Conservation (phyloP, 2,113 vertebrate species). For the Sarotherodon lohbergeri region DNA sequence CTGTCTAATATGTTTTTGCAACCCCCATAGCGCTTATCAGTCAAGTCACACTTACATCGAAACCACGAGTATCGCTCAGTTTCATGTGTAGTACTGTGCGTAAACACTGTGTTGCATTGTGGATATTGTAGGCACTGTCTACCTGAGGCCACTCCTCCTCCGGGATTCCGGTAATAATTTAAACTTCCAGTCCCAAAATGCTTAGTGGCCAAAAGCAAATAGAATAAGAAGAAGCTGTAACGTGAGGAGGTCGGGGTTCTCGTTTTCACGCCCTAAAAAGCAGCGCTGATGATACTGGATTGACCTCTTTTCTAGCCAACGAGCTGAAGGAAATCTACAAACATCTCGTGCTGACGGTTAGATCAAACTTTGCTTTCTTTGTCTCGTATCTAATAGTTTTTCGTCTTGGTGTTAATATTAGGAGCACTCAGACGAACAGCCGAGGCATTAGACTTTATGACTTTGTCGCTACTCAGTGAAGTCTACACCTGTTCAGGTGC, state of each 20-base stretch:
- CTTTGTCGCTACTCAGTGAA: neutral
- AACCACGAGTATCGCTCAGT: conserved; percentile 57
- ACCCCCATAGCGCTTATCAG: neutral
- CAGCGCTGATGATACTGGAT: neutral
- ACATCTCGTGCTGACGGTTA: conserved; percentile 44
- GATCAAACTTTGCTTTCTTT: neutral
- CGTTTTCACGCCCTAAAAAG: neutral
- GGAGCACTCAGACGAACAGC: neutral
- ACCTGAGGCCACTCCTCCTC: neutral
- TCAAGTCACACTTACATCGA: conserved; percentile 29
- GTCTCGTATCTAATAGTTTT: neutral
- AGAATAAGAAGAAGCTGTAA: neutral
- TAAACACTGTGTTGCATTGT: conserved; percentile 32
- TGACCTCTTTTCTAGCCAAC: conserved; percentile 3
- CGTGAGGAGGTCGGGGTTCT: neutral
- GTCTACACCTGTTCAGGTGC: conserved; percentile 22
- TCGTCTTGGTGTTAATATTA: neutral
- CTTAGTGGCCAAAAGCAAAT: conserved; percentile 20
- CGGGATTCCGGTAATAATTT: neutral
- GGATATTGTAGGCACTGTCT: conserved; percentile 47
- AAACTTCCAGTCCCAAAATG: conserved; percentile 67
- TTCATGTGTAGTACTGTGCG: conserved; percentile 62
- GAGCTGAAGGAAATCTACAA: neutral
- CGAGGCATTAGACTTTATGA: neutral
- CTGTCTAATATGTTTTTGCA: neutral